These are phyloP conservation scores for Pegoplata infirma DNA, from an alignment of 2,888 invertebrate genomes.

Conservation along the genomic window DNA sequence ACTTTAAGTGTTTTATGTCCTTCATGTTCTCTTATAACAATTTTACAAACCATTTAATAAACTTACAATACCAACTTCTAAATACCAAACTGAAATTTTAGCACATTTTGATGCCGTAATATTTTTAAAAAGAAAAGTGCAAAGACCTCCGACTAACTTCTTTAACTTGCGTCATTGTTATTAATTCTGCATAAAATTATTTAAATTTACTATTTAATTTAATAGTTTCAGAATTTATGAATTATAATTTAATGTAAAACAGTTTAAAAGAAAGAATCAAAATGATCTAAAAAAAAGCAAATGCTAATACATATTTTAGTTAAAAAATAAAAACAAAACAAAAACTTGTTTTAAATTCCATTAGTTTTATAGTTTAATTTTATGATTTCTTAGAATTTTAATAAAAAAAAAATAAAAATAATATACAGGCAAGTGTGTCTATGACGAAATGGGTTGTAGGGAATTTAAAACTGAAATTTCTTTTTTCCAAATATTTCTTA, in stretches of 20 bases:
- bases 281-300: not conserved
- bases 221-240: too few species aligned
- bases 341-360: slow-evolving; percentile 15
- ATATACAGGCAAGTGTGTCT: not conserved
- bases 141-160: not conserved
- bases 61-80: too few species aligned
- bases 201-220: not conserved
- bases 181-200: not conserved
- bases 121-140: not conserved
- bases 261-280: not conserved
- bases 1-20: too few species aligned
- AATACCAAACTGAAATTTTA: too few species aligned
- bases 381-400: not conserved
- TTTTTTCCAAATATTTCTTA: too few species aligned
- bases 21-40: too few species aligned
- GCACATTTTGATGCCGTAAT: not conserved
- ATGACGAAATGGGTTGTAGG: not conserved
- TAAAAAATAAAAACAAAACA: slow-evolving; percentile 1
- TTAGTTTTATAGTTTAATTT: slow-evolving; percentile 3
- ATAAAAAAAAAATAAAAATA: slow-evolving; percentile 4
- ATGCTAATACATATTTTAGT: not conserved
- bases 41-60: too few species aligned
- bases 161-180: not conserved
- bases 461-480: too few species aligned
- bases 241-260: not conserved